Base-by-base conservation (phyloP, 2,888 invertebrate genomes). In the Macrosiphum euphorbiae region DNA sequence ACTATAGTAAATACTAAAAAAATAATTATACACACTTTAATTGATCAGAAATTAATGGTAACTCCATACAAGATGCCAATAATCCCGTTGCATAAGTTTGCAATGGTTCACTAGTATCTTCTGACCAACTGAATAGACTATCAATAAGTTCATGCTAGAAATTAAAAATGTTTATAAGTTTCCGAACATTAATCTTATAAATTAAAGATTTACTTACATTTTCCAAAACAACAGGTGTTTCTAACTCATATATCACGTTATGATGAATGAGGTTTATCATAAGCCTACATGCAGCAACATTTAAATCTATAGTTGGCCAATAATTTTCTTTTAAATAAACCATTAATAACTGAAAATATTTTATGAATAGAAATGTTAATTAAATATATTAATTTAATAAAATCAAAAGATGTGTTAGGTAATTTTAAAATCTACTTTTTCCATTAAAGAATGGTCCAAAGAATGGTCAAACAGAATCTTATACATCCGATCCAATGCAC, bases 41-140 rank as follows among this genome's bases (percentile, higher is more conserved):
- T 95, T 98, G 98, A 8, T 98, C 97, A 0, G 99, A 99, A 94
- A 99, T 98, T 95, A 99, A 99, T 95, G 98, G 98, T 8, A 99
- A 98, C 96, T 99, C 99, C 99, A 99, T 99, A 0, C 99, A 99
- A 26, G 98, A 98, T 0, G 98, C 99, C 52, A 99, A 96, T 35
- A 99, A 96, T 0, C 99, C 99, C 0, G 98, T 98, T 0, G 99
- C 98, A 96, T 99, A 99, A 95, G 98, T 98, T 95, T 98, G 98
- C 84, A 99, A 96, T 0, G 99, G 99, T 96, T 99, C 99, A 28
- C 97, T 96, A 0, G 98, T 98, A 95, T 97, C 97, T 95, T 98
- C 98, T 3, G 99, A 98, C 99, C 99, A 99, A 94, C 97, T 97
- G 95, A 98, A 98, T 16, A 99, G 96, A 84, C 98, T 97, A 95